Evolutionary conservation across 1,140 invertebrate species (phyloP).

Genomic region (Heliconius himera): DNA sequence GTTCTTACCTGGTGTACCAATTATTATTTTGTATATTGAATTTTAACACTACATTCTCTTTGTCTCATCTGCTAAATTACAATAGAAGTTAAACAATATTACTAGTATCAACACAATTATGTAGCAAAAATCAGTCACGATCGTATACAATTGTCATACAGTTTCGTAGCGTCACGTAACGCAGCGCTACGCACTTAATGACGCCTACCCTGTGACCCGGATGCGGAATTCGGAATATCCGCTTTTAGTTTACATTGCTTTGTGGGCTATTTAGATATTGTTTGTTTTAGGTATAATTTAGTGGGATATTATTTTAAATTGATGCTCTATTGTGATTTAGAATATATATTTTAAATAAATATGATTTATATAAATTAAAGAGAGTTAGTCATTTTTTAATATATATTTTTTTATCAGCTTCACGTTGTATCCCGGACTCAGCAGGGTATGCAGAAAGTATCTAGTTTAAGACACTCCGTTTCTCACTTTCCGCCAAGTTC

Average conservation of each 20-base stretch:
- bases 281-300: background rate
- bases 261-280: background rate
- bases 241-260: background rate
- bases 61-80: no score
- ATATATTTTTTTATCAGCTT: no score
- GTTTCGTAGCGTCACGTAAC: background rate
- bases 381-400: no score
- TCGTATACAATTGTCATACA: background rate
- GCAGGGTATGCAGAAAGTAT: no score
- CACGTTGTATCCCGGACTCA: no score
- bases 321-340: background rate
- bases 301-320: background rate
- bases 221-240: background rate
- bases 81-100: no score
- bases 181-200: conserved; percentile 9
- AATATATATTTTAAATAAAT: background rate
- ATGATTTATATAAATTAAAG: background rate
- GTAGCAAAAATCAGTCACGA: background rate
- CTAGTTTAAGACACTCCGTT: no score
- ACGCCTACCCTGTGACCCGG: background rate
- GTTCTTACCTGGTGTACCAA: no score
- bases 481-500: no score
- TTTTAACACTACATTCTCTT: no score
- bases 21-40: no score
- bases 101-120: no score